phyloP scores from a whole-genome alignment of 1,140 invertebrate genomes.

The Bombus vancouverensis region DNA sequence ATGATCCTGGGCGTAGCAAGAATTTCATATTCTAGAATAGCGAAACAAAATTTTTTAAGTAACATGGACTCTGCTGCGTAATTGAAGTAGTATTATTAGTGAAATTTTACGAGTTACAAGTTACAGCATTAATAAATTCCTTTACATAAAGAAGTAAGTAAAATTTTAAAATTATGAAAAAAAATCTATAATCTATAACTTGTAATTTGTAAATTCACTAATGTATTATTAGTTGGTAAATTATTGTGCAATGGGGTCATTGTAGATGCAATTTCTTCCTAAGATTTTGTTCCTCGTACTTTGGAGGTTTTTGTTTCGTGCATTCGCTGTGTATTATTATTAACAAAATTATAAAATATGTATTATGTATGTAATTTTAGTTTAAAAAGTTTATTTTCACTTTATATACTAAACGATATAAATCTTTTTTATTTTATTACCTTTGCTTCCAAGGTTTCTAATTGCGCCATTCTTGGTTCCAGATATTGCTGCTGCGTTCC shows the following conservation, averaged over 20 bases:
- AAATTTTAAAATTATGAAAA: neutral
- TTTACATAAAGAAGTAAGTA: neutral
- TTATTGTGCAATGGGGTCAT: neutral
- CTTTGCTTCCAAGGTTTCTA: conserved; percentile 91
- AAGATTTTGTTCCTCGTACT: too few species aligned
- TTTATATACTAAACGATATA: neutral
- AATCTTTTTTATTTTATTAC: conserved; percentile 79
- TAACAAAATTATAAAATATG: neutral
- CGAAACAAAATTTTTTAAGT: neutral
- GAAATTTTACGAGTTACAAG: too few species aligned
- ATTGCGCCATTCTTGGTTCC: conserved; percentile 86
- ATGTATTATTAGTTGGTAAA: neutral
- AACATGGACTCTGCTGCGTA: neutral
- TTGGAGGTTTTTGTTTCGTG: too few species aligned
- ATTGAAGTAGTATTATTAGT: too few species aligned
- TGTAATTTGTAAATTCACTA: neutral
- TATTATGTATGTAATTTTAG: neutral
- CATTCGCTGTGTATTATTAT: too few species aligned
- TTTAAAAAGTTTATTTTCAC: neutral
- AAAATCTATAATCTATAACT: neutral
- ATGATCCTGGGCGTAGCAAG: neutral
- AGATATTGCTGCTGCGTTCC: conserved; percentile 72
- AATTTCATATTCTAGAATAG: neutral
- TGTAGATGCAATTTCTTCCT: too few species aligned
- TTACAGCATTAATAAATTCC: neutral